These are phyloP conservation scores for Phortica okadai DNA, from an alignment of 2,888 invertebrate genomes.

Conservation along the genomic window DNA sequence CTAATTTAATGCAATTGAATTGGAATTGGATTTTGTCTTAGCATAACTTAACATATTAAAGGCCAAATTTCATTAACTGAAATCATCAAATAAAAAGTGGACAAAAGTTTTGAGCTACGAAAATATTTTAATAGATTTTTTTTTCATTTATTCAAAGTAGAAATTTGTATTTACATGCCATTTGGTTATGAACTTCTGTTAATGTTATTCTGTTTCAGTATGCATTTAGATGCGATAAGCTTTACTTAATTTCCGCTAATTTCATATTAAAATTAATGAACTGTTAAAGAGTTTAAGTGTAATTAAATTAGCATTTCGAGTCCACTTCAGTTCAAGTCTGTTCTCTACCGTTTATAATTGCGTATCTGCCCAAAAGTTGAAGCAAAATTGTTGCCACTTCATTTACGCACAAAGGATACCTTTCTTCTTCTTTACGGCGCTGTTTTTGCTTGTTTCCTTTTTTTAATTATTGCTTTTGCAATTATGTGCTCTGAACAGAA, in stretches of 20 bases:
- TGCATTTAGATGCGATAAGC: conserved; percentile 21
- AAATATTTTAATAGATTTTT: background rate
- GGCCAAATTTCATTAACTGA: no score
- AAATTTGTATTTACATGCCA: background rate
- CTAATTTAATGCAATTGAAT: no score
- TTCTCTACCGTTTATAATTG: background rate
- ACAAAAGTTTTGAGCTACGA: no score
- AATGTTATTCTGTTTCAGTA: conserved; percentile 34
- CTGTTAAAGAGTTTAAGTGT: background rate
- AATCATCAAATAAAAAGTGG: no score
- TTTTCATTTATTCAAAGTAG: background rate
- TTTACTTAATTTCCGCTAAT: background rate
- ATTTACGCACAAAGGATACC: background rate
- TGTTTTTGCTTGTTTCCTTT: background rate
- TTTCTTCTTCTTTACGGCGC: background rate
- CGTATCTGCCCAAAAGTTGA: background rate
- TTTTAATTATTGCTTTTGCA: background rate
- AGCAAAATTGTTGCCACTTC: conserved; percentile 17
- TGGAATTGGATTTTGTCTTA: no score
- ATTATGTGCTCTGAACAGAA: conserved; percentile 8
- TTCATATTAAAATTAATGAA: conserved; percentile 24
- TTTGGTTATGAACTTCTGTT: background rate
- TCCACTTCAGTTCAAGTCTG: background rate
- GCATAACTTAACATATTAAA: no score
- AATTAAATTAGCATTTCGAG: conserved; percentile 13